Base-by-base conservation (phyloP, 1,140 invertebrate genomes). In the Sitophilus oryzae region DNA sequence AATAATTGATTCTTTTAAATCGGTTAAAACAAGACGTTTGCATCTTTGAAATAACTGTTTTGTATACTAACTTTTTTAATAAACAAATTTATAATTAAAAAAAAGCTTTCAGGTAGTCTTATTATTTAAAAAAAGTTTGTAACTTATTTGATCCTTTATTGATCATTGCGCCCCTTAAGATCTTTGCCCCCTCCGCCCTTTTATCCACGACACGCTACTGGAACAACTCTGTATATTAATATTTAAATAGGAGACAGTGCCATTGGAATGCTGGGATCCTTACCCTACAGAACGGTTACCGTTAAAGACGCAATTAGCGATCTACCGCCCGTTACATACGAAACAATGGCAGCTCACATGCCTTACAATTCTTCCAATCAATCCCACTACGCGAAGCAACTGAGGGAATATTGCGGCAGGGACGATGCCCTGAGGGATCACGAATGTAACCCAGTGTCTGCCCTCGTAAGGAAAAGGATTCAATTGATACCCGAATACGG, bases 241-340 rank as follows among this genome's bases (percentile, higher is more conserved):
- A n/a, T n/a, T n/a, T n/a, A n/a, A n/a, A n/a, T n/a, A 25, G 36
- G 18, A 15, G 48, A 41, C 15, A 11, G 15, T 45, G 45, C 52
- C 2, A 25, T 36, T 3, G 46, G 46, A 19, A 5, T 20, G 8
- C 19, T 49, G 6, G 54, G 54, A 35, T 50, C 52, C 6, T 34
- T 66, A 9, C 67, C 67, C 1, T 66, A 62, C 34, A 52, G 67
- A 9, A 64, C 52, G 9, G 64, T 68, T 14, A 65, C 63, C 9
- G 87, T 93, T 3, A 71, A 80, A n/a, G 91, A 94, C 71, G 81
- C 88, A 0, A 85, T 93, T 79, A 85, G 80, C 37, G 91, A 93
- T 74, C 73, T 93, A 19, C 89, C 89, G 0, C 3, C 11, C 23
- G 16, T 22, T 15, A 14, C 18, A 3, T 47, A 47, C 23, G 45